These are phyloP conservation scores for Phocides pigmalion DNA, from an alignment of 1,140 invertebrate genomes.

Conservation along the genomic window DNA sequence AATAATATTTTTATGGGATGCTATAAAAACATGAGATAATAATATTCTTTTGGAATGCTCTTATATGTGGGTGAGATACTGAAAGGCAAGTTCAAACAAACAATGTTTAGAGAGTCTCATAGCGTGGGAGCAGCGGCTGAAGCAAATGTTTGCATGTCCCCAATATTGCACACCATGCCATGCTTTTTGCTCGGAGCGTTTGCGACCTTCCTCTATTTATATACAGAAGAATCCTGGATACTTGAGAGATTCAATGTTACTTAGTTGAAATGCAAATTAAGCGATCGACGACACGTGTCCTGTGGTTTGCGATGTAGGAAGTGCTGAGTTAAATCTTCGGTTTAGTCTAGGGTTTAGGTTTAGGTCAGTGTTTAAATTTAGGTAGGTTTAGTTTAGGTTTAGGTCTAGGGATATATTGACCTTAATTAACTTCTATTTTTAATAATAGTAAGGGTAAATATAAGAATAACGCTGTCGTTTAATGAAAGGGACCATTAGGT, in stretches of 20 bases:
- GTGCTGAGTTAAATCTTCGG: no score
- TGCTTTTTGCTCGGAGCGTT: constrained; percentile 38
- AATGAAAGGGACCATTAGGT: no score
- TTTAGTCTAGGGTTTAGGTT: no score
- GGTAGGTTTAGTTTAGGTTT: no score
- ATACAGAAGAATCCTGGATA: neutral
- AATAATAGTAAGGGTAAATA: no score
- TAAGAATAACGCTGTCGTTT: no score
- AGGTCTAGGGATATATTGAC: no score
- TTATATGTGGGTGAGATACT: constrained; percentile 21
- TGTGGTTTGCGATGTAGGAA: no score
- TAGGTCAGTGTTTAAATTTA: no score
- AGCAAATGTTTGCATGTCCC: constrained; percentile 49
- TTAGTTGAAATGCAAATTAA: neutral
- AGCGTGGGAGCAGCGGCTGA: constrained; percentile 39
- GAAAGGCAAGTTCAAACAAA: constrained; percentile 6
- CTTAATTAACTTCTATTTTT: no score
- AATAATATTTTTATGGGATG: constrained; percentile 38
- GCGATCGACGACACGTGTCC: no score
- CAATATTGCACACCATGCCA: constrained; percentile 47
- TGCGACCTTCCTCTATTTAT: neutral
- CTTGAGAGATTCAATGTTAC: neutral
- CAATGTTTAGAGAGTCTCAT: constrained; percentile 37
- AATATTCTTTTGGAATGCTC: constrained; percentile 38
- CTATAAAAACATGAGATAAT: constrained; percentile 39